A percentile compares a stretch with the other conserved stretches of the same genome.
These are phyloP conservation scores for Pantherophis alleghaniensis DNA, from an alignment of 2,797 vertebrate genomes.

Conservation along the genomic window DNA sequence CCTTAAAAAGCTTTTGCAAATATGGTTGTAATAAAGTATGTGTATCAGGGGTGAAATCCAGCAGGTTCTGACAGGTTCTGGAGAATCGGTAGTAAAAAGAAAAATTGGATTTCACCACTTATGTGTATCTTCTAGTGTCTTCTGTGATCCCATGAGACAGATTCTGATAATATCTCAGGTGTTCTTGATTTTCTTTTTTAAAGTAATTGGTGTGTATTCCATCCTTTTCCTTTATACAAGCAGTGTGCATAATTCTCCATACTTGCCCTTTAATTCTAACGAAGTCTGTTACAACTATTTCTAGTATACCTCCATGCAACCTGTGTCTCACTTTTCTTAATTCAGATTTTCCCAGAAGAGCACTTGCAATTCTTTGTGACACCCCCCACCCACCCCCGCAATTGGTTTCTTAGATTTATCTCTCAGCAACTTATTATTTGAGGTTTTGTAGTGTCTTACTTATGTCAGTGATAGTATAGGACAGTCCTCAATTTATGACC, in stretches of 20 bases:
- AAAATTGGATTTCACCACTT: too few species aligned
- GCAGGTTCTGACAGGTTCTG: too few species aligned
- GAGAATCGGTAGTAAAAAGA: too few species aligned
- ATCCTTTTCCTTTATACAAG: background rate
- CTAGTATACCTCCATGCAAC: background rate
- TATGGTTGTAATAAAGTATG: background rate
- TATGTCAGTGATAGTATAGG: background rate
- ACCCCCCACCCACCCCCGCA: background rate
- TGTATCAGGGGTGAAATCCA: background rate
- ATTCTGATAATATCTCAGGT: background rate
- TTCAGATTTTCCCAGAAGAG: background rate
- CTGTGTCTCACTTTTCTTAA: background rate
- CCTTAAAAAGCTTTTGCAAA: background rate
- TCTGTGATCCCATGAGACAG: background rate
- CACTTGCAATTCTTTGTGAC: background rate
- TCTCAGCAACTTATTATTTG: background rate
- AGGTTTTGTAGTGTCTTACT: background rate
- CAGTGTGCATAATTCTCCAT: background rate
- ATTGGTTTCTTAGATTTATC: background rate
- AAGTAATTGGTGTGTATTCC: background rate
- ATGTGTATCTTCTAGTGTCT: background rate
- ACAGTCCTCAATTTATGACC: background rate
- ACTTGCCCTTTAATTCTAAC: background rate
- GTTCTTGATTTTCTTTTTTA: background rate
- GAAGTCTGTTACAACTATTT: background rate